phyloP scores from a whole-genome alignment of 2,797 vertebrate species.

The Clarias laeviceps region DNA sequence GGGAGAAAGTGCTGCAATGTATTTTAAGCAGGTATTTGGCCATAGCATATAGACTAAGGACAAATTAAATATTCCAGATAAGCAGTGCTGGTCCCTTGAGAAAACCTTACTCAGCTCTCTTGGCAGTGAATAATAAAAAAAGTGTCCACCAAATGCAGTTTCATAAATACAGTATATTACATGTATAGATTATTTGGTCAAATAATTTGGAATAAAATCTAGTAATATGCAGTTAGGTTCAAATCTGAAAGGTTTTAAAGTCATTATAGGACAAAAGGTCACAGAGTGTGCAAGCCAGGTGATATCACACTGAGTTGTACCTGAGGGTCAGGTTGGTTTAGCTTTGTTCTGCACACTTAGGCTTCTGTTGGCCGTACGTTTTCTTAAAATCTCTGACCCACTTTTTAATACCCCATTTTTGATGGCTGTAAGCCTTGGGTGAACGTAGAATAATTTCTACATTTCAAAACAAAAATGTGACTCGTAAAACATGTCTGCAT shows the following conservation, averaged over 20 bases:
- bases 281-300: not conserved
- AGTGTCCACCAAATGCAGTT: not conserved
- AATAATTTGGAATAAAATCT: not conserved
- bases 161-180: not conserved
- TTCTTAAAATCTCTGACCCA: slow-evolving; percentile 49
- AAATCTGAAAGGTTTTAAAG: not conserved
- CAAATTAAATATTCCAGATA: not conserved
- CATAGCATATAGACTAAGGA: not conserved
- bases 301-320: not conserved
- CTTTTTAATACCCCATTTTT: slow-evolving; percentile 29
- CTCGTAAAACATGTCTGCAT: too few relatives aligned
- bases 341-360: not conserved
- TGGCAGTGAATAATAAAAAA: not conserved
- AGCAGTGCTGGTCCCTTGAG: not conserved
- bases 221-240: not conserved
- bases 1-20: not conserved
- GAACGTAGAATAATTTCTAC: not conserved
- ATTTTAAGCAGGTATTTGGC: not conserved
- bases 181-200: not conserved
- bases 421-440: not conserved
- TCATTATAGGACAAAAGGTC: not conserved
- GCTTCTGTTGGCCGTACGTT: not conserved
- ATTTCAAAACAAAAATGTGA: too few relatives aligned
- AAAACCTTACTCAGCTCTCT: not conserved
- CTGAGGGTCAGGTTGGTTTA: not conserved